These are phyloP conservation scores for Rana temporaria DNA, from an alignment of 2,113 vertebrate species.

Conservation along the genomic window DNA sequence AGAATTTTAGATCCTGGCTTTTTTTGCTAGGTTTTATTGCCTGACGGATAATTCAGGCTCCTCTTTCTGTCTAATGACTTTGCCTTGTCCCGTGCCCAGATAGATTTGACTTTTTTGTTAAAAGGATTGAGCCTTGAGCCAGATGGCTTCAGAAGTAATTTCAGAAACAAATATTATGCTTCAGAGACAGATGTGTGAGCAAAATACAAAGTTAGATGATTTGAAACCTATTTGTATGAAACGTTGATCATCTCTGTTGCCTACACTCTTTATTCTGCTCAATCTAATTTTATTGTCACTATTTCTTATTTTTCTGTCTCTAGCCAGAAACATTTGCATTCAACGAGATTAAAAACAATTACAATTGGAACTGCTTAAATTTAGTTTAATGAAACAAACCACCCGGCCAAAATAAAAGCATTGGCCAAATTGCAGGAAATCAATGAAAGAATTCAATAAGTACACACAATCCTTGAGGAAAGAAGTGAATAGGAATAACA, in stretches of 20 bases:
- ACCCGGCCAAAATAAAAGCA: conserved; percentile 2
- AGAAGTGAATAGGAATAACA: conserved; percentile 21
- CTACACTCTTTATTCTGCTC: conserved; percentile 13
- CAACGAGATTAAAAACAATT: conserved; percentile 18
- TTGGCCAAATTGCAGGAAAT: conserved; percentile 22
- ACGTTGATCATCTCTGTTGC: neutral
- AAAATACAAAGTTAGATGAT: conserved; percentile 20
- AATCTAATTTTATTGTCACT: conserved; percentile 29
- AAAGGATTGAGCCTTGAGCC: conserved; percentile 11
- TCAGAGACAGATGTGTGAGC: conserved; percentile 21
- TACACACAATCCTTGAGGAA: conserved; percentile 8
- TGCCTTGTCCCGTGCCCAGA: conserved; percentile 33
- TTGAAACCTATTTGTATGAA: neutral
- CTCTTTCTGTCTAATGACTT: conserved; percentile 31
- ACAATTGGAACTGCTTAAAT: conserved; percentile 17
- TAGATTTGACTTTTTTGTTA: conserved; percentile 25
- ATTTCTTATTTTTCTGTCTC: conserved; percentile 6
- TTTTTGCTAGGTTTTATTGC: conserved; percentile 17
- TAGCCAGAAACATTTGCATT: conserved; percentile 25
- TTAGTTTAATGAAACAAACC: conserved; percentile 13
- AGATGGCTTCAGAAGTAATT: conserved; percentile 31
- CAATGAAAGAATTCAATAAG: conserved; percentile 28
- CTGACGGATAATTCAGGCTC: conserved; percentile 1
- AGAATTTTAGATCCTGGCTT: neutral
- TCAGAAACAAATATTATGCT: conserved; percentile 36